Conservation (phyloP, 2,888 invertebrate species). For the Stegana nigrithorax region DNA sequence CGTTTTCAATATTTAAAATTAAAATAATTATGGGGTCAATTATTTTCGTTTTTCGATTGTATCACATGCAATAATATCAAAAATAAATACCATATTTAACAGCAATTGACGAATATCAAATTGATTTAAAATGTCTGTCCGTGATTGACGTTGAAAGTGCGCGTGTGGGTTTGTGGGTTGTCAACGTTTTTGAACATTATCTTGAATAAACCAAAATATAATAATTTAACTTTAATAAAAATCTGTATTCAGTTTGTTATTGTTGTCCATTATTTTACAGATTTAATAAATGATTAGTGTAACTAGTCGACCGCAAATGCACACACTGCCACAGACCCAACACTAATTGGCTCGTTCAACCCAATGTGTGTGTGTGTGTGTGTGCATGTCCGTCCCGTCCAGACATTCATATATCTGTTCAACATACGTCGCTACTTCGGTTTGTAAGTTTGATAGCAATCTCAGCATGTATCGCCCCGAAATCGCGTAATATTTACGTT, state of each 20-base stretch:
- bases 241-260: background rate
- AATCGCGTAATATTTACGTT: slow-evolving; percentile 35
- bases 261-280: background rate
- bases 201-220: no score
- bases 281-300: background rate
- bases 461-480: slow-evolving; percentile 19
- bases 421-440: background rate
- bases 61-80: no score
- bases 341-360: background rate
- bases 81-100: no score
- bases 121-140: slow-evolving; percentile 38
- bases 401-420: no score
- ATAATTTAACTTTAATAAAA: slow-evolving; percentile 16
- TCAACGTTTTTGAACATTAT: slow-evolving; percentile 23
- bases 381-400: background rate
- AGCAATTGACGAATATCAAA: slow-evolving; percentile 35
- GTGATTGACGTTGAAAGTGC: background rate
- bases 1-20: no score
- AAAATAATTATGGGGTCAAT: no score
- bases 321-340: background rate
- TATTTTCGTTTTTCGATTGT: no score
- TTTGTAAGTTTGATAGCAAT: slow-evolving; percentile 20
- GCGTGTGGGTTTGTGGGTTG: slow-evolving; percentile 15
- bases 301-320: background rate
- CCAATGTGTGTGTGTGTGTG: background rate